phyloP scores from a whole-genome alignment of 2,113 vertebrate genomes.

The Oryzias curvinotus region DNA sequence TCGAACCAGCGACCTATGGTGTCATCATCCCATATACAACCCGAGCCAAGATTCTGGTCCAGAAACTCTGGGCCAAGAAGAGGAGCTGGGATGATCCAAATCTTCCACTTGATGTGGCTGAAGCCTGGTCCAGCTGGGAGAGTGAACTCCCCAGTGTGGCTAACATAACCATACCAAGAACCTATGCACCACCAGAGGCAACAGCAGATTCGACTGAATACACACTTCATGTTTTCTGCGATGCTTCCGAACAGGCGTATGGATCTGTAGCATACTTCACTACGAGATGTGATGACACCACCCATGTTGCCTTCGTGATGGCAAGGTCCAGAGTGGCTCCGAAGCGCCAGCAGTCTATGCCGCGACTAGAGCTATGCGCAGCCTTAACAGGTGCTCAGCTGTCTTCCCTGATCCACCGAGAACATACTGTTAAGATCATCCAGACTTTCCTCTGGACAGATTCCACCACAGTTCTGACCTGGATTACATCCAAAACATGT shows the following conservation, averaged over 20 bases:
- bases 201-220: background rate
- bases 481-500: background rate
- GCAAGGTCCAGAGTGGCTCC: background rate
- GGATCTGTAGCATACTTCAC: too few relatives aligned
- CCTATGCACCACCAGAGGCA: background rate
- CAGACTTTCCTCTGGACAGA: background rate
- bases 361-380: background rate
- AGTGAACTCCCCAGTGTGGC: background rate
- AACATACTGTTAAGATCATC: background rate
- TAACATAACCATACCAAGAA: background rate
- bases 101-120: background rate
- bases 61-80: background rate
- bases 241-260: too few relatives aligned
- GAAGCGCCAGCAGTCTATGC: background rate
- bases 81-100: constrained; percentile 4
- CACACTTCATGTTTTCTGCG: background rate
- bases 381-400: background rate
- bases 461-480: background rate
- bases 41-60: background rate
- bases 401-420: background rate
- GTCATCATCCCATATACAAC: background rate
- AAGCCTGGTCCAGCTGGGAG: background rate
- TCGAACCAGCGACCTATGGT: too few relatives aligned
- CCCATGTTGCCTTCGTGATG: background rate
- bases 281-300: background rate